phyloP scores from a whole-genome alignment of 1,140 invertebrate species.

The Drosophila watanabei region DNA sequence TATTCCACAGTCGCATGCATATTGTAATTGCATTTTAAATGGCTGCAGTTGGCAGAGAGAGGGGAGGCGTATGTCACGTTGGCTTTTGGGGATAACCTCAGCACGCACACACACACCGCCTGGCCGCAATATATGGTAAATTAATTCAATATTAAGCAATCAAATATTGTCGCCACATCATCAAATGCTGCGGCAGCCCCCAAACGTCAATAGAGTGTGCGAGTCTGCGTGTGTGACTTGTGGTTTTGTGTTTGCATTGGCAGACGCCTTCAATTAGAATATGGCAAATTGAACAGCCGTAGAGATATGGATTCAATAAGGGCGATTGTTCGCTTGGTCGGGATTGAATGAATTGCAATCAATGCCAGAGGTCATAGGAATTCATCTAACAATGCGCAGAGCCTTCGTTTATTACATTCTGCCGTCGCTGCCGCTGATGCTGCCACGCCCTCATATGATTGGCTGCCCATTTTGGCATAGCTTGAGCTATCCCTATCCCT shows the following conservation, averaged over 20 bases:
- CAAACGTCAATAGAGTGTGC: constrained; percentile 48
- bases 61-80: neutral
- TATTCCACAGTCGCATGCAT: constrained; percentile 5
- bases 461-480: constrained; percentile 24
- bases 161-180: constrained; percentile 81
- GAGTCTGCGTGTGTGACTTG: constrained; percentile 31
- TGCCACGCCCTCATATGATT: constrained; percentile 32
- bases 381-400: constrained; percentile 51
- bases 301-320: constrained; percentile 28
- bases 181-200: constrained; percentile 66
- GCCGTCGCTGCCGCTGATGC: neutral
- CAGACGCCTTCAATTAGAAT: constrained; percentile 59
- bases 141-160: constrained; percentile 83
- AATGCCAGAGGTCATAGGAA: constrained; percentile 38
- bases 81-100: constrained; percentile 37
- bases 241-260: constrained; percentile 41
- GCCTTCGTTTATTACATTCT: constrained; percentile 47
- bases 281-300: constrained; percentile 69
- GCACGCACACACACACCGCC: constrained; percentile 49
- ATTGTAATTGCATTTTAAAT: constrained; percentile 76
- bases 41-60: constrained; percentile 3
- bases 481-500: neutral
- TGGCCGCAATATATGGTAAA: constrained; percentile 74
- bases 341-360: constrained; percentile 49
- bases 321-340: constrained; percentile 3